Evolutionary conservation across 2,113 vertebrate species (phyloP).

Genomic region (Mustela nigripes): DNA sequence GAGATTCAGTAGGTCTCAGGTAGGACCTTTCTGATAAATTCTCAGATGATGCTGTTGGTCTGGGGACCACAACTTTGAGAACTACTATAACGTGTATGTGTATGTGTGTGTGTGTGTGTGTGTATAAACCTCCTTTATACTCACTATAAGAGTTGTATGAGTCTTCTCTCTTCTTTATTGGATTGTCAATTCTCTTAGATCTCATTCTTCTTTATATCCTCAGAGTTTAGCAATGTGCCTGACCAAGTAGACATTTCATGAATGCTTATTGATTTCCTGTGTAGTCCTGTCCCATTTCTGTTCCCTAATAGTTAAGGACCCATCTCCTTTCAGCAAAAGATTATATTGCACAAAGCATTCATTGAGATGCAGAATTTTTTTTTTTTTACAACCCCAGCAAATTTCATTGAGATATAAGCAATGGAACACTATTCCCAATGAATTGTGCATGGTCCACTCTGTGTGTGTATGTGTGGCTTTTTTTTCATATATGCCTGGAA

Average conservation of each 20-base stretch:
- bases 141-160: background rate
- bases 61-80: background rate
- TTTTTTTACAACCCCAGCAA: background rate
- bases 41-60: background rate
- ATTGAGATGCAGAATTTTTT: slow-evolving; percentile 24
- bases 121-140: background rate
- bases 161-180: background rate
- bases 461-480: background rate
- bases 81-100: background rate
- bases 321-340: slow-evolving; percentile 27
- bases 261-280: slow-evolving; percentile 8
- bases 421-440: background rate
- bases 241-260: background rate
- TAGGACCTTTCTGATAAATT: background rate
- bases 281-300: background rate
- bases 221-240: background rate
- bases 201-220: background rate
- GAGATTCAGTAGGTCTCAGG: background rate
- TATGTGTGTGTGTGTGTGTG: background rate
- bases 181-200: background rate
- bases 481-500: background rate
- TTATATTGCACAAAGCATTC: background rate
- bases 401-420: background rate
- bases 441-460: background rate
- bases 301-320: background rate